A percentile compares a stretch with the other conserved stretches of the same genome.
Evolutionary conservation across 2,888 invertebrate genomes (phyloP).

Genomic region (Andrena trimmerana): DNA sequence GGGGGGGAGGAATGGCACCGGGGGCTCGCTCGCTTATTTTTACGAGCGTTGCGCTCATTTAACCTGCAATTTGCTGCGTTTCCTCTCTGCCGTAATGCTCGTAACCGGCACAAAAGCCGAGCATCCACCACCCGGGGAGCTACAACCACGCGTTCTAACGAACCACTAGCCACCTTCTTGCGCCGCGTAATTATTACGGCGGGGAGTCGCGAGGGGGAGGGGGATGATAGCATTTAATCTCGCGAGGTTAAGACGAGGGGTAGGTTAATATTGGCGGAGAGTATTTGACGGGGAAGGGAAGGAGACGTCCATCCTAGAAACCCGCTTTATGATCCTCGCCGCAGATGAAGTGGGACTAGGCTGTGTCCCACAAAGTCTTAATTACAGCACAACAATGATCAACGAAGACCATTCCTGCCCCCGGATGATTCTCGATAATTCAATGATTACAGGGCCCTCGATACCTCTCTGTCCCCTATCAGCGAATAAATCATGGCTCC

Average conservation of each 20-base stretch:
- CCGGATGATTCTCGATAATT: conserved; percentile 48
- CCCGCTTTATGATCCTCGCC: too few relatives aligned
- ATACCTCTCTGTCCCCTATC: conserved; percentile 43
- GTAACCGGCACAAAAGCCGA: background rate
- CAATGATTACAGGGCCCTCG: conserved; percentile 38
- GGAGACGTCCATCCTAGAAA: too few relatives aligned
- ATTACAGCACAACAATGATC: conserved; percentile 6
- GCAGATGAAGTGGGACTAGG: background rate
- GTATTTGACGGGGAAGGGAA: too few relatives aligned
- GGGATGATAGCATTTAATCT: too few relatives aligned
- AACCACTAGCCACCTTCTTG: background rate
- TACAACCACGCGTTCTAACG: background rate
- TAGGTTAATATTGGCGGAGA: too few relatives aligned
- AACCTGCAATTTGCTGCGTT: conserved; percentile 33
- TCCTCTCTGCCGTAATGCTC: background rate
- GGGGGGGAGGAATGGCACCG: background rate
- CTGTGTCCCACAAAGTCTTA: background rate
- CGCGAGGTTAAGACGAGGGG: too few relatives aligned
- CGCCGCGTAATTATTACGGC: background rate
- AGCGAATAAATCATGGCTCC: conserved; percentile 54
- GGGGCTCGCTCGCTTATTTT: conserved; percentile 27
- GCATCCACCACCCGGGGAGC: background rate
- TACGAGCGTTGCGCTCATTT: conserved; percentile 31
- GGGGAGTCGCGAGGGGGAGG: too few relatives aligned
- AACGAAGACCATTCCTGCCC: background rate